Evolutionary conservation across 2,113 vertebrate species (phyloP), one percentile per base, ranked within the genome.

Genomic region (Coregonus clupeaformis): DNA sequence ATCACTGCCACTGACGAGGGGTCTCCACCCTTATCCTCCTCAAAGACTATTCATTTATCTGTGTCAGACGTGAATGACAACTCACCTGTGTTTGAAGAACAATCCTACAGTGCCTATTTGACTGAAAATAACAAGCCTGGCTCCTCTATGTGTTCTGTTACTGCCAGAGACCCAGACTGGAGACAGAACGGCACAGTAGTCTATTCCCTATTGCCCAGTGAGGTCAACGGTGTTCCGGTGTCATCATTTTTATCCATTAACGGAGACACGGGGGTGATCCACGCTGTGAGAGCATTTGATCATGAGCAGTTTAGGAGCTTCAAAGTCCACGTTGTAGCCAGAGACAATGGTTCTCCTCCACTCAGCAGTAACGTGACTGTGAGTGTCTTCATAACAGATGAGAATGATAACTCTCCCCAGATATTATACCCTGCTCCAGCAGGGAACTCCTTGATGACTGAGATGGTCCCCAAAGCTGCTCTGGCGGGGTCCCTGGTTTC

Each of bases 401-500:
- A 82, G 75, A 85, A 85, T 74, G 83, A 85, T 66, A 85, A 85
- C 68, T 78, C 83, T 74, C 83, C 80, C 18, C 83, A 85, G 64
- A 84, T 83, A 77, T 80, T 84, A 78, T 84, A 84, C 18, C 76
- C 82, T 78, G 73, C 77, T 68, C 73, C 76, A 69, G 79, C 75
- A 36, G 74, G 73, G 29, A 82, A 79, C 60, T 79, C 73, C 59
- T 47, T 78, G 63, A 82, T 78, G 80, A 82, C 76, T 76, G 80
- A 82, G 47, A 82, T 82, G 64, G 47, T 82, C 22, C 77, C 80
- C 74, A 92, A 86, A 12, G 88, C 91, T 1, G 91, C 89, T 80
- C 84, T 90, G 9, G 89, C 89, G 0, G 91, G 93, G 18, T 85
- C 93, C 65, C 74, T 94, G 85, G 88, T 95, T 77, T 93, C 94